A percentile compares a stretch with the other conserved stretches of the same genome.
Evolutionary conservation across 2,797 vertebrate species (phyloP).

Genomic region (Sparidentex hasta): DNA sequence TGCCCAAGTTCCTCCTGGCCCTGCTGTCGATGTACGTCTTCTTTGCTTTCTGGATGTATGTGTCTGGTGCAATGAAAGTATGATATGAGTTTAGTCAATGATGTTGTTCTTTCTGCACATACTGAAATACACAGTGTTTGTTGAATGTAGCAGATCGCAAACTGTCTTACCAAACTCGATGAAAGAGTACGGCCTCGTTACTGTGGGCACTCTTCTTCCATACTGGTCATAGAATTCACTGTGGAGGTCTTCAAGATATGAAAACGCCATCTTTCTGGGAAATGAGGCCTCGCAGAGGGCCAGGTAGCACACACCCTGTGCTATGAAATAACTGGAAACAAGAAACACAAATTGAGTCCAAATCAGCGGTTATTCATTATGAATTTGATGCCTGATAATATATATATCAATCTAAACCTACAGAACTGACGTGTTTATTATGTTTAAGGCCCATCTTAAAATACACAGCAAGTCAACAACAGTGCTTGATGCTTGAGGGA

Average conservation of each 20-base stretch:
- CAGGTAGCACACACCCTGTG: constrained; percentile 93
- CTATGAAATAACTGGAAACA: constrained; percentile 90
- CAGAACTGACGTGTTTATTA: neutral
- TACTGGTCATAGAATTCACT: constrained; percentile 93
- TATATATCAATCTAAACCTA: neutral
- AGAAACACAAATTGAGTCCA: neutral
- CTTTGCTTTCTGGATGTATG: constrained; percentile 96
- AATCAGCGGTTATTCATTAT: neutral
- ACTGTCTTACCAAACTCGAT: constrained; percentile 93
- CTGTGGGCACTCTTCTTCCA: constrained; percentile 90
- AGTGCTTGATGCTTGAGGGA: neutral
- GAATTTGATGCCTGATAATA: neutral
- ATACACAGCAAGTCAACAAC: neutral
- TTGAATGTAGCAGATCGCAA: neutral
- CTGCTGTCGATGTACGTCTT: constrained; percentile 92
- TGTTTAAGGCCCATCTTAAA: neutral
- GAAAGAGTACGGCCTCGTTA: constrained; percentile 94
- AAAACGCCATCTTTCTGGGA: constrained; percentile 93
- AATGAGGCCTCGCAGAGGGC: constrained; percentile 91
- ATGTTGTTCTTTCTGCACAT: neutral
- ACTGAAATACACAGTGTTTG: neutral
- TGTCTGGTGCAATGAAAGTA: constrained; percentile 82
- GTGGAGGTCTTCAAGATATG: constrained; percentile 92
- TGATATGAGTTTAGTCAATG: neutral
- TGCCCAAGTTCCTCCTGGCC: constrained; percentile 91